A percentile compares a stretch with the other conserved stretches of the same genome.
These are phyloP conservation scores for Maccullochella peelii DNA, from an alignment of 2,113 vertebrate species.

Conservation along the genomic window DNA sequence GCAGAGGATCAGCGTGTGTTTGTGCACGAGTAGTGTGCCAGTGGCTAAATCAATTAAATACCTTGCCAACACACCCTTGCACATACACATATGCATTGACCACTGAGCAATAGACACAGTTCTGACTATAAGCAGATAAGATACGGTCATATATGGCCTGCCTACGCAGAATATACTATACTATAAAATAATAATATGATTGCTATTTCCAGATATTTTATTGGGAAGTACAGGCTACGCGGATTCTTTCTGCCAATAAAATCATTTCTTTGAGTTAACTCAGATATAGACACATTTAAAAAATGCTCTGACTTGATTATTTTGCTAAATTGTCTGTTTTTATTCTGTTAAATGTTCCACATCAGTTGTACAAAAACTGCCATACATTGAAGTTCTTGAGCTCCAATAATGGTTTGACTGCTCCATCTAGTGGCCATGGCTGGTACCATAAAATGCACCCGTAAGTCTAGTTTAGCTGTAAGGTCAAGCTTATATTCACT, in stretches of 20 bases:
- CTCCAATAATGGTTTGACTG: background rate
- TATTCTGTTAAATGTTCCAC: background rate
- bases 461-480: background rate
- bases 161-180: background rate
- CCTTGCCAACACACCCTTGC: conserved; percentile 26
- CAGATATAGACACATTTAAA: background rate
- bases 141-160: too few species aligned
- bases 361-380: background rate
- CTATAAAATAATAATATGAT: background rate
- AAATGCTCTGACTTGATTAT: background rate
- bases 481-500: too few species aligned
- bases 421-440: conserved; percentile 56
- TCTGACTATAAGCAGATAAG: background rate
- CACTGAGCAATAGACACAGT: background rate
- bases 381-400: fast-evolving
- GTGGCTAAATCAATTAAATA: conserved; percentile 55
- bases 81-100: conserved; percentile 15
- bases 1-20: conserved; percentile 49
- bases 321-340: background rate
- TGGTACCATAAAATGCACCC: too few species aligned
- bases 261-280: fast-evolving
- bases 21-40: conserved; percentile 19
- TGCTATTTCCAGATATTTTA: background rate
- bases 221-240: background rate
- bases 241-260: background rate